Evolutionary conservation across 2,888 invertebrate genomes (phyloP).

Genomic region (Calameuta pallipes): DNA sequence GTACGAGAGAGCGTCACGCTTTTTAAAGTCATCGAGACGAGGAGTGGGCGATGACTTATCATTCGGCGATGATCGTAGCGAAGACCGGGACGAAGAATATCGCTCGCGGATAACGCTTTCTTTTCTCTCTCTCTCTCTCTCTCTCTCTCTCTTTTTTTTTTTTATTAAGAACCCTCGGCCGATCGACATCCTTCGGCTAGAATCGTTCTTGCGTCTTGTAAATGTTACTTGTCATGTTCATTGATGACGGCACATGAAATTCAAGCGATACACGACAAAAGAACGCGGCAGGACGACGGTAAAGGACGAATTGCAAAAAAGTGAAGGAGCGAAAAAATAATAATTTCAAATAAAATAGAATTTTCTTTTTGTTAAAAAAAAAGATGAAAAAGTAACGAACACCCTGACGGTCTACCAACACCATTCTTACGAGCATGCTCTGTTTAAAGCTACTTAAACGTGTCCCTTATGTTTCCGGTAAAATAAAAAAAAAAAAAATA

Average conservation of each 20-base stretch:
- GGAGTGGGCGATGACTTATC: background rate
- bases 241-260: background rate
- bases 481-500: background rate
- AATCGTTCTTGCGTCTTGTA: background rate
- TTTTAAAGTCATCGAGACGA: background rate
- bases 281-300: background rate
- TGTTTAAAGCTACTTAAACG: background rate
- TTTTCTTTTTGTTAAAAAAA: background rate
- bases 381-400: background rate
- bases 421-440: conserved; percentile 6
- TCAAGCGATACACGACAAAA: background rate
- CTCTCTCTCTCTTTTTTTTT: background rate
- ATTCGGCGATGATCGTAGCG: background rate
- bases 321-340: background rate
- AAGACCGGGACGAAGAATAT: background rate
- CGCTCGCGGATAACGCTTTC: background rate
- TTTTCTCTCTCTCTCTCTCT: too few relatives aligned
- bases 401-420: background rate
- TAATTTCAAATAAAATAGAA: background rate
- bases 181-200: background rate
- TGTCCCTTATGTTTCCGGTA: conserved; percentile 6
- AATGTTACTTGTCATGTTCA: background rate
- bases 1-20: conserved; percentile 16
- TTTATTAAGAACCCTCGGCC: background rate
- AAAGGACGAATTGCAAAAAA: background rate